These are phyloP conservation scores for Podarcis siculus DNA, from an alignment of 2,797 vertebrate species.

Conservation along the genomic window DNA sequence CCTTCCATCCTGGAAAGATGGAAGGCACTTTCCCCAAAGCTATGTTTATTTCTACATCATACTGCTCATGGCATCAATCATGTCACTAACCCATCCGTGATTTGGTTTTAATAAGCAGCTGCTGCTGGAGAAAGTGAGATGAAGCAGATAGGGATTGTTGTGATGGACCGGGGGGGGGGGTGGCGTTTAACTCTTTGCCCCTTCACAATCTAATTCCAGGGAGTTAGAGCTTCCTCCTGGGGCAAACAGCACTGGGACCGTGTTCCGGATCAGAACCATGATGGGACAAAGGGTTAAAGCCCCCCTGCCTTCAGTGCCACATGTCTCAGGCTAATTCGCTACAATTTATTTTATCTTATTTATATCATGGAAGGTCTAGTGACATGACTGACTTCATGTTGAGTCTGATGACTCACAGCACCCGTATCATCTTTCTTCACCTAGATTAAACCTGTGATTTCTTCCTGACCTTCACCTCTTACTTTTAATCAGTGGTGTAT, in stretches of 20 bases:
- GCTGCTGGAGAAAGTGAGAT: too few relatives aligned
- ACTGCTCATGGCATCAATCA: too few relatives aligned
- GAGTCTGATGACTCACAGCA: background rate
- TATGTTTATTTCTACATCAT: too few relatives aligned
- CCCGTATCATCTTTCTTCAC: background rate
- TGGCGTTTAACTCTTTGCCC: too few relatives aligned
- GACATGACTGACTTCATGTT: background rate
- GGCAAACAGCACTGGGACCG: too few relatives aligned
- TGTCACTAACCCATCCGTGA: too few relatives aligned
- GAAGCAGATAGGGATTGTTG: too few relatives aligned
- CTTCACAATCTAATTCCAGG: too few relatives aligned
- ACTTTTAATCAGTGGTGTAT: background rate
- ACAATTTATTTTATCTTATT: background rate
- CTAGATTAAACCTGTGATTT: background rate
- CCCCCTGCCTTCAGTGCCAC: background rate
- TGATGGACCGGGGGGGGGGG: too few relatives aligned
- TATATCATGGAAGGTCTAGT: background rate
- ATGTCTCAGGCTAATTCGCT: background rate
- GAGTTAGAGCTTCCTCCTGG: background rate
- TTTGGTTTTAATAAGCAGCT: too few relatives aligned
- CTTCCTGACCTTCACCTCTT: background rate
- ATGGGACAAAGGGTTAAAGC: background rate
- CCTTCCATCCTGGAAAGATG: too few relatives aligned
- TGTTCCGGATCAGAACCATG: background rate
- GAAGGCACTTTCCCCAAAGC: too few relatives aligned